Conservation (phyloP, 53 echinoderm and acorn worm species). For the Paelopatides confundens region DNA sequence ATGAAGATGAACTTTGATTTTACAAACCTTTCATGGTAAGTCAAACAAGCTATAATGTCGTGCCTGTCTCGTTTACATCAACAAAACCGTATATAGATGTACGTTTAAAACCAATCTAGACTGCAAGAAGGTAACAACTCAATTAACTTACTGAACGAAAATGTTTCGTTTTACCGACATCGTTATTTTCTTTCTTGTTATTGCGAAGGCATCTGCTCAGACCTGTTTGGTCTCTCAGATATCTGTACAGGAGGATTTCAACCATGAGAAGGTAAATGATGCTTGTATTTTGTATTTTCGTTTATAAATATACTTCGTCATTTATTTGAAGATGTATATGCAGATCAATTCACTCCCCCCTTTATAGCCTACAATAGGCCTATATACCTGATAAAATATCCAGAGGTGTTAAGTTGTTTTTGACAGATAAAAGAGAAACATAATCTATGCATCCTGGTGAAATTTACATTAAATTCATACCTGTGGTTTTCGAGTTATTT, state of each 20-base stretch:
- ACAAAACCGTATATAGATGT: background rate
- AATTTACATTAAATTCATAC: too few relatives aligned
- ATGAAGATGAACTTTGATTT: slow-evolving; percentile 36
- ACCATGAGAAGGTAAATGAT: slow-evolving; percentile 14
- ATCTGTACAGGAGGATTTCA: slow-evolving; percentile 14
- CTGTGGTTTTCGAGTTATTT: too few relatives aligned
- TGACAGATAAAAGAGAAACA: too few relatives aligned
- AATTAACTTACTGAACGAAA: background rate
- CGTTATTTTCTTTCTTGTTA: background rate
- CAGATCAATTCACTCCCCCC: too few relatives aligned
- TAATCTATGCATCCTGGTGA: too few relatives aligned
- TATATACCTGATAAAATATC: too few relatives aligned
- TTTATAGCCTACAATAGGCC: too few relatives aligned
- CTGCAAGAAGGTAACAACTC: background rate
- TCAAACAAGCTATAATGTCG: background rate
- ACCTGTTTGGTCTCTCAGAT: slow-evolving; percentile 15
- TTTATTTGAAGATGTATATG: too few relatives aligned
- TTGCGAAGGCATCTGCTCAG: background rate
- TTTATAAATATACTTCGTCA: too few relatives aligned
- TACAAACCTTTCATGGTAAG: background rate
- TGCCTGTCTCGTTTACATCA: background rate
- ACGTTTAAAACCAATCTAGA: background rate
- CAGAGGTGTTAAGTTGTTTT: too few relatives aligned
- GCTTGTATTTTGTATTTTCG: too few relatives aligned
- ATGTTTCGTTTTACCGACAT: slow-evolving; percentile 1